Conservation (phyloP, 2,113 vertebrate species). For the Acanthisitta chloris region DNA sequence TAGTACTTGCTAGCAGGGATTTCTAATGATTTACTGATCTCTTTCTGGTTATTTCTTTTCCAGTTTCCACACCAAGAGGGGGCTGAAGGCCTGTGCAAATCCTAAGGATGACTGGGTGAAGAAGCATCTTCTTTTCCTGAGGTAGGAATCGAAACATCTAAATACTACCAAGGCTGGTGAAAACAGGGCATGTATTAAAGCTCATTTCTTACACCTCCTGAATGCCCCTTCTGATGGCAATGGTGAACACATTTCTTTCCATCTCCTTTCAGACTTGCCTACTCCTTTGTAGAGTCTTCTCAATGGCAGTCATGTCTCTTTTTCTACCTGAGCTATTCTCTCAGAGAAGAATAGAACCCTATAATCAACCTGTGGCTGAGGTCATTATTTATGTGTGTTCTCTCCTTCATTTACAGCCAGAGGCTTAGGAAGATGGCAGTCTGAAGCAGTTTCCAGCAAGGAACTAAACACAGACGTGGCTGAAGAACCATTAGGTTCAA, state of each 20-base stretch:
- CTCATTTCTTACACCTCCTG: background rate
- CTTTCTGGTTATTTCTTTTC: background rate
- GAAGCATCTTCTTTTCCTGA: conserved; percentile 23
- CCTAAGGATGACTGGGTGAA: conserved; percentile 70
- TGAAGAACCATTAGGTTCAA: background rate
- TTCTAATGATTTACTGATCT: background rate
- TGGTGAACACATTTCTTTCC: background rate
- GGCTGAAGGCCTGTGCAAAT: conserved; percentile 51
- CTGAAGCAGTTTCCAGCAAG: background rate
- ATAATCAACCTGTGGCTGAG: background rate
- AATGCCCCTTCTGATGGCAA: background rate
- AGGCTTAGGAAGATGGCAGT: conserved; percentile 52
- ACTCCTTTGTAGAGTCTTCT: background rate
- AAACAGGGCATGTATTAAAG: background rate
- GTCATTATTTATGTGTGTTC: background rate
- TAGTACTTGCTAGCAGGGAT: background rate
- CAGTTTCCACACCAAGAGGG: conserved; percentile 58
- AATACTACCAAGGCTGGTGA: background rate
- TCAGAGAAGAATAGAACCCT: background rate
- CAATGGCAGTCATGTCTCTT: background rate
- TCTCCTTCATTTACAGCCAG: conserved; percentile 14
- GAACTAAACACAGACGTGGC: background rate
- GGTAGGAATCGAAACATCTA: conserved; percentile 31
- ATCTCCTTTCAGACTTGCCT: background rate
- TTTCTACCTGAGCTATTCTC: background rate